phyloP scores from a whole-genome alignment of 2,113 vertebrate species.

The Ageneiosus marmoratus region DNA sequence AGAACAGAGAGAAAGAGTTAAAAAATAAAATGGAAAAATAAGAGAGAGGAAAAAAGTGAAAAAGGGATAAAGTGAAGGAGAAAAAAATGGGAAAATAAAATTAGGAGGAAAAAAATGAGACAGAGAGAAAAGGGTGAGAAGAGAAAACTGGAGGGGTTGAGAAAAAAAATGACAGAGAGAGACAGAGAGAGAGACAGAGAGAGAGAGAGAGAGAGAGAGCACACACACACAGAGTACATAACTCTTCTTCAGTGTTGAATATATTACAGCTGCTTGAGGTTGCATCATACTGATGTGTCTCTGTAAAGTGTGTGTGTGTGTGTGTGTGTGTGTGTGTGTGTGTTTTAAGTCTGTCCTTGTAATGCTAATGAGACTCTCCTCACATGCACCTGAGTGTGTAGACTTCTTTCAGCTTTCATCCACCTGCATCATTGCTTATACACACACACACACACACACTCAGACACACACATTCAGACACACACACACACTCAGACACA shows the following conservation, averaged over 20 bases:
- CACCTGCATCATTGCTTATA: neutral
- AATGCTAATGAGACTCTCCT: neutral
- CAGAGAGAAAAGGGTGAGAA: conserved; percentile 23
- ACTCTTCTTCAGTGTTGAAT: neutral
- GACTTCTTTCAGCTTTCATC: conserved; percentile 2
- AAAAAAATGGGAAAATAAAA: neutral
- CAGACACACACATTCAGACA: neutral
- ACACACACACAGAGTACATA: neutral
- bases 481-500: neutral
- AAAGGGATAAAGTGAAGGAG: neutral
- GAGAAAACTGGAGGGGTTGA: conserved; percentile 13
- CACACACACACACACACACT: neutral
- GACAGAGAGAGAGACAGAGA: neutral
- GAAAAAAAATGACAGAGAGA: neutral
- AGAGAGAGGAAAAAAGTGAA: neutral
- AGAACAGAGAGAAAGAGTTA: neutral
- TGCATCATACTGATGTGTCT: conserved; percentile 1
- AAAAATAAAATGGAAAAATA: conserved; percentile 55
- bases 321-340: conserved; percentile 25
- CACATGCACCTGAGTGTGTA: neutral
- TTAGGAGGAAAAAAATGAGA: neutral
- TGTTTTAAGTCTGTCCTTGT: conserved; percentile 11
- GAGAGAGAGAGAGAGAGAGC: neutral
- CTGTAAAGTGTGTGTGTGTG: conserved; percentile 13
- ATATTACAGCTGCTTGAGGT: neutral